Evolutionary conservation across 2,113 vertebrate species (phyloP), one percentile per base, ranked within the genome.

Genomic region (Turnix velox): DNA sequence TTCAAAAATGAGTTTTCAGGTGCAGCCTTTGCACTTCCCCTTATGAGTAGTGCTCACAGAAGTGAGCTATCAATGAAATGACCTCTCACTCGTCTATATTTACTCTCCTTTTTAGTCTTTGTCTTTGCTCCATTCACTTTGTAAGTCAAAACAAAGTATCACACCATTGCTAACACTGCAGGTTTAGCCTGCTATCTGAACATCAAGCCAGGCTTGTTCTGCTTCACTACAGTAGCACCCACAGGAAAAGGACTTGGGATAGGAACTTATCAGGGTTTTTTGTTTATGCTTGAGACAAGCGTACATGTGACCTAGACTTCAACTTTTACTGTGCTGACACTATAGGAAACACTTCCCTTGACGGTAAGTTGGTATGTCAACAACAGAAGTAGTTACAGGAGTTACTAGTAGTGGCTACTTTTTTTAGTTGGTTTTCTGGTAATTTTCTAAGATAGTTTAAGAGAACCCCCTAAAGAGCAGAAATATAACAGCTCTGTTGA

Each of bases 191-290:
- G 67, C 43, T 96, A 96, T 96, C 95, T 95, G 87, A 85, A 59
- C 95, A 96, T 96, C 96, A 77, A 52, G 35, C 71, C 82, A 75
- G 87, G 42, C 59, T 96, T 89, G 92, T 96, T 95, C 89, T 96
- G 95, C 94, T 94, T 96, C 94, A 91, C 77, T 96, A 87, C 91
- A 93, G 78, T 73, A 94, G 91, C 71, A 89, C 96, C 96, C 95
- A 90, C 92, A 94, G 94, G 93, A 94, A 88, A 93, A 51, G 74
- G 58, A 24, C 78, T 80, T 67, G 69, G 79, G 61, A 78, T 86
- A 49, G 93, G 78, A 92, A 77, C 5, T 84, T 87, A 96, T 96
- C 89, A 89, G 82, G 81, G 89, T 30, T 79, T 92, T 91, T 83
- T 95, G 94, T 93, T 95, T 83, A 31, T 91, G 63, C 59, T 94